Evolutionary conservation across 2,113 vertebrate species (phyloP), one percentile per base, ranked within the genome.

Genomic region (Eretmochelys imbricata): DNA sequence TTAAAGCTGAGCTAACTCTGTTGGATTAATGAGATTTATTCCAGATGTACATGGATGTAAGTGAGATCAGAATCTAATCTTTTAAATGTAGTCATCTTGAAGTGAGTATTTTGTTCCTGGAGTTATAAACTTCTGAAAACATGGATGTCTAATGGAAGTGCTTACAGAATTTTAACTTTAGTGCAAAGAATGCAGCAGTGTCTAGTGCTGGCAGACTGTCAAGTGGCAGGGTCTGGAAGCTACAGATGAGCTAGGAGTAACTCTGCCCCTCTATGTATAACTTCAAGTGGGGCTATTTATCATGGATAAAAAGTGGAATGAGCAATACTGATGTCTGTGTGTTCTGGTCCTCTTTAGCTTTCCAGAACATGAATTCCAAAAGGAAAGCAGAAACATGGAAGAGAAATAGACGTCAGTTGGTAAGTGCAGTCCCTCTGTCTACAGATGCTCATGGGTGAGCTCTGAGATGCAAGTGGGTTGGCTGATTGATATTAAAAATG

Each of bases 311-410:
- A 91, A 38, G 38, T 12, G 20, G 17, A 1, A 19, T 72, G 78
- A 54, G 2, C 29, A 5, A 25, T 2, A 72, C 10, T 49, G 76
- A 75, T 84, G 82, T 54, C 87, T 55, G 24, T 89, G 8, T 82
- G 9, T 89, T 90, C 84, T 90, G n/a, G 87, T 96, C 14, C 80
- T 93, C 83, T 96, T 84, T n/a, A 99, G 99, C 99, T 79, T 99
- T 99, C 90, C 99, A 99, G 98, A 99, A 99, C 97, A 99, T 99
- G 99, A 99, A 99, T 98, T 99, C 99, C 57, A 99, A 99, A 97
- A 99, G 99, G 98, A 99, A 99, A 99, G 99, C 99, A 96, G 99
- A 99, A 98, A 99, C 99, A 1, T 99, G 99, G 99, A 99, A 99
- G 97, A 99, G 99, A 98, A 99, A 99, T 83, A 97, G 99, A 92